These are phyloP conservation scores for Chymomyza costata DNA, from an alignment of 1,140 invertebrate species.

Conservation along the genomic window DNA sequence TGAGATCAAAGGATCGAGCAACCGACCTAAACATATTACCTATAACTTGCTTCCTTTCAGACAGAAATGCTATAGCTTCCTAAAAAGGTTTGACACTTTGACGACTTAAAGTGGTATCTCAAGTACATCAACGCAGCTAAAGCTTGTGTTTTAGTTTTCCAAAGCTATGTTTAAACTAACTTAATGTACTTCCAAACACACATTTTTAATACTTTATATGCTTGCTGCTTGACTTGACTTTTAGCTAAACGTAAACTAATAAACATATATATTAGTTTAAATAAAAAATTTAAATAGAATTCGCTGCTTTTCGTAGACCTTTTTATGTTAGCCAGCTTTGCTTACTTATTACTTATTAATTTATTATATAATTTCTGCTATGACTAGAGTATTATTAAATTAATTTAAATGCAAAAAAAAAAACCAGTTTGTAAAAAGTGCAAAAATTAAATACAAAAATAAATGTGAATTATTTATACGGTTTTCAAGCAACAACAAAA, in stretches of 20 bases:
- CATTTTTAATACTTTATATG: slow-evolving; percentile 30
- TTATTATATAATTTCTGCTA: slow-evolving; percentile 64
- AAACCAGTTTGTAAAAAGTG: slow-evolving; percentile 56
- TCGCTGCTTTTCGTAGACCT: slow-evolving; percentile 24
- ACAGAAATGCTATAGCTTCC: too few species aligned
- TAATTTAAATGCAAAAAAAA: slow-evolving; percentile 13
- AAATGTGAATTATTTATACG: slow-evolving; percentile 31
- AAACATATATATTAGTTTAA: too few species aligned
- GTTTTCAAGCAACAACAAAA: slow-evolving; percentile 31
- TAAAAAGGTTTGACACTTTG: too few species aligned
- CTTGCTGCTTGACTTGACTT: slow-evolving; percentile 49
- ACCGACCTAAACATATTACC: too few species aligned
- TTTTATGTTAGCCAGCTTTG: slow-evolving; percentile 40
- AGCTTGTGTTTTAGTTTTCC: slow-evolving; percentile 24
- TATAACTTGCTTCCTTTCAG: too few species aligned
- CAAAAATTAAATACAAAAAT: slow-evolving; percentile 19
- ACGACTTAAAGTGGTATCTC: too few species aligned
- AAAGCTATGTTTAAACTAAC: slow-evolving; percentile 28
- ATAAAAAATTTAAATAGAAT: too few species aligned
- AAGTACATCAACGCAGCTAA: too few species aligned
- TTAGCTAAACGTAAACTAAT: slow-evolving; percentile 1
- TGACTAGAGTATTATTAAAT: slow-evolving; percentile 52
- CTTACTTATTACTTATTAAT: slow-evolving; percentile 58
- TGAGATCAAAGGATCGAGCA: too few species aligned
- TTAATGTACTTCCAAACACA: slow-evolving; percentile 56